Percentiles rank a stretch among this genome's conserved stretches.
These are phyloP conservation scores for Phoxinus phoxinus DNA, from an alignment of 2,113 vertebrate species.

Conservation along the genomic window DNA sequence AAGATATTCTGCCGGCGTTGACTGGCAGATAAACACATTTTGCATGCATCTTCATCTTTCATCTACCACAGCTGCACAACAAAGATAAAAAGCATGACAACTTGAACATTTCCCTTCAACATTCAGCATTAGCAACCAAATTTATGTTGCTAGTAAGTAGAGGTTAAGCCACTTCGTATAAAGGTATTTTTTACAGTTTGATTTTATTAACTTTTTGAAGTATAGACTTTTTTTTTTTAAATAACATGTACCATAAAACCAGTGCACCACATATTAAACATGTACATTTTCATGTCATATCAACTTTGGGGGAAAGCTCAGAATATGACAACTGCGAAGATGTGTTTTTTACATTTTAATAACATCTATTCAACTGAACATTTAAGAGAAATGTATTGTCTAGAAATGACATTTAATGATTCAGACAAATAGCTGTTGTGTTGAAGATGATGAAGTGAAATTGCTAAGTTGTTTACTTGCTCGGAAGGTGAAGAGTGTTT, in stretches of 20 bases:
- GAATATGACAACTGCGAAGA: neutral
- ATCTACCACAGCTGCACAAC: neutral
- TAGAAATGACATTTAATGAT: constrained; percentile 6
- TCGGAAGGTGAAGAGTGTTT: neutral
- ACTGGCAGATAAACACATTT: constrained; percentile 3
- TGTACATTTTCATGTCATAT: neutral
- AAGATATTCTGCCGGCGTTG: neutral
- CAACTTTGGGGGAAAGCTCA: neutral
- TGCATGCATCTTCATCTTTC: neutral
- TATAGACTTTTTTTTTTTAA: too few relatives aligned
- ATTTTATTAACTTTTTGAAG: neutral
- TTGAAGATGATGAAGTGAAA: neutral
- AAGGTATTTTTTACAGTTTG: neutral
- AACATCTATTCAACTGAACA: neutral
- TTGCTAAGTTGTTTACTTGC: constrained; percentile 24
- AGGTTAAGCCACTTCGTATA: neutral
- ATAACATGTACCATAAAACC: too few relatives aligned
- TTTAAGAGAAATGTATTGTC: neutral
- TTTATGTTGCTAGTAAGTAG: neutral
- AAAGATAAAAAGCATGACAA: neutral
- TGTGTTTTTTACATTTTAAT: neutral
- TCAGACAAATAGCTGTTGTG: constrained; percentile 13
- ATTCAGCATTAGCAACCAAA: neutral
- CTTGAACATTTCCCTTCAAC: neutral
- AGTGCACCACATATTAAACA: neutral